These are phyloP conservation scores for Oceanodroma tethys DNA, from an alignment of 2,113 vertebrate species.

Conservation along the genomic window DNA sequence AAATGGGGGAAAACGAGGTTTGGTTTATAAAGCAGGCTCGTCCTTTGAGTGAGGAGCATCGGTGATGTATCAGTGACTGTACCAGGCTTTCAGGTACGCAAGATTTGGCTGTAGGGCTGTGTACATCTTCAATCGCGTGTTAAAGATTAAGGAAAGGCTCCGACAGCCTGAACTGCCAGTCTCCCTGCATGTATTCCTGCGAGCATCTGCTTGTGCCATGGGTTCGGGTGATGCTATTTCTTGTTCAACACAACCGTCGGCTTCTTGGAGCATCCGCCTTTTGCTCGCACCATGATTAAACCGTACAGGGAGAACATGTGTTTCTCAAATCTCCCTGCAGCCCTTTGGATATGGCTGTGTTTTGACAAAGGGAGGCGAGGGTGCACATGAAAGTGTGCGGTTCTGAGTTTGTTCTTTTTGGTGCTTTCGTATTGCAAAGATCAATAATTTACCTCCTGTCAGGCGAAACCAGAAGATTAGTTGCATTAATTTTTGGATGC, in stretches of 20 bases:
- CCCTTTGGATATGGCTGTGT: neutral
- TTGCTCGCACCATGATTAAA: neutral
- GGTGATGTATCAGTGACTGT: neutral
- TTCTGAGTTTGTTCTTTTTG: constrained; percentile 1
- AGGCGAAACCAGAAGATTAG: constrained; percentile 5
- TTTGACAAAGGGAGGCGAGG: neutral
- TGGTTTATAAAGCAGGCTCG: neutral
- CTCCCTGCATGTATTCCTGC: neutral
- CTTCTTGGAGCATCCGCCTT: neutral
- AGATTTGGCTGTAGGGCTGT: neutral
- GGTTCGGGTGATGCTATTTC: neutral
- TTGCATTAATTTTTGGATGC: constrained; percentile 27
- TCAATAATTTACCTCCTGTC: constrained; percentile 22
- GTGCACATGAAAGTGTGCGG: neutral
- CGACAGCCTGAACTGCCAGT: neutral
- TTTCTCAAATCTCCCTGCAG: constrained; percentile 24
- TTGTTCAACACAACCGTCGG: neutral
- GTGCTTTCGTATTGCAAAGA: neutral
- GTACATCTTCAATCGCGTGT: accelerated
- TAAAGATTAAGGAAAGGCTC: neutral
- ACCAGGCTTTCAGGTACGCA: neutral
- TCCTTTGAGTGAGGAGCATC: neutral
- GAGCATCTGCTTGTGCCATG: neutral
- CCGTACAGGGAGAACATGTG: neutral
- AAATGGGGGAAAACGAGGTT: neutral